Conservation (phyloP, 2,113 vertebrate species). For the Crotalus viridis region DNA sequence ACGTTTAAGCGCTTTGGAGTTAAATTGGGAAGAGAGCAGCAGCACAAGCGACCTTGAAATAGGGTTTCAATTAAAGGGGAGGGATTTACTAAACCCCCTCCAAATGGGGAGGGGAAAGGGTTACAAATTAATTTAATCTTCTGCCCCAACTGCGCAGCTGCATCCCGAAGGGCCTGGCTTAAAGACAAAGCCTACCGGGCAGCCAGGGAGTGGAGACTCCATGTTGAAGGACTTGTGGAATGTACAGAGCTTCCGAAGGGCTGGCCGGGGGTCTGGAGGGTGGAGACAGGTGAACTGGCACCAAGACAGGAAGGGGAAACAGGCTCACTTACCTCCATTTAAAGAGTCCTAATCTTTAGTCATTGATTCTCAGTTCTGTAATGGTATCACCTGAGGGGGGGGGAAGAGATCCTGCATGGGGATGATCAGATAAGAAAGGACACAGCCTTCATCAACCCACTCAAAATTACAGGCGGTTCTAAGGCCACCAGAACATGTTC, state of each 20-base stretch:
- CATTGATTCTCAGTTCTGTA: not conserved
- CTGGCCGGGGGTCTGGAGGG: constrained; percentile 65
- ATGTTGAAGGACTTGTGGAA: constrained; percentile 88
- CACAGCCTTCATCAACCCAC: not conserved
- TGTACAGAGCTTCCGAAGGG: constrained; percentile 76
- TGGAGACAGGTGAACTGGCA: constrained; percentile 75
- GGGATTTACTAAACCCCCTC: constrained; percentile 75
- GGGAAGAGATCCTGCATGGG: not conserved
- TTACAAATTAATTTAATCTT: constrained; percentile 88
- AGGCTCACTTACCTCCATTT: constrained; percentile 74
- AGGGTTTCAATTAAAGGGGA: constrained; percentile 81
- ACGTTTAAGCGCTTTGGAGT: constrained; percentile 74
- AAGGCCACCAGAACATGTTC: not conserved
- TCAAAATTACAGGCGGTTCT: not conserved
- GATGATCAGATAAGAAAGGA: not conserved
- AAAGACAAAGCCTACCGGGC: constrained; percentile 79
- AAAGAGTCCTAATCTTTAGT: constrained; percentile 24
- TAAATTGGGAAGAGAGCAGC: constrained; percentile 72
- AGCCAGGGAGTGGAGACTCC: constrained; percentile 71
- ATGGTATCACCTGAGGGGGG: not conserved
- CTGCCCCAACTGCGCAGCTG: constrained; percentile 78
- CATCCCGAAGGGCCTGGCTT: constrained; percentile 76
- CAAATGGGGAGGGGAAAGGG: constrained; percentile 48
- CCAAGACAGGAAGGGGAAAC: constrained; percentile 65
- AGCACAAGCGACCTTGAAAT: constrained; percentile 76